Evolutionary conservation across 2,797 vertebrate genomes (phyloP), one percentile per base, ranked within the genome.

Genomic region (Ammospiza maritima): DNA sequence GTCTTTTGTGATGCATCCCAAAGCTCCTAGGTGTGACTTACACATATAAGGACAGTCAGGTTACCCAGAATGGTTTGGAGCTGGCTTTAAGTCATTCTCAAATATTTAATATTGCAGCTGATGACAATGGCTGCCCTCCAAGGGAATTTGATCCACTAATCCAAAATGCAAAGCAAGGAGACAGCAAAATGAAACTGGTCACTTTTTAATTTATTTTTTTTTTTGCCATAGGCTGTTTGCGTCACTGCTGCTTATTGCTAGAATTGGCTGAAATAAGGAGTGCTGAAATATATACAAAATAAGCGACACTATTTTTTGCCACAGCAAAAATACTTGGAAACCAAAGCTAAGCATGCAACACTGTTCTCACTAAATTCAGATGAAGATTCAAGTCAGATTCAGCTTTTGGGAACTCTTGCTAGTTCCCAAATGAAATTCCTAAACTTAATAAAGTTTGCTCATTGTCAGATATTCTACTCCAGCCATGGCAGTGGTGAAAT

Each of bases 261-360:
- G 32, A 6, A 4, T 6, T 69, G 56, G 6, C 30, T 88, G 56
- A 83, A 88, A 77, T 45, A 47, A 58, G 42, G 54, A 80, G 16
- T 71, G 40, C 53, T 76, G 69, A 80, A 93, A 85, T 56, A 61
- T 9, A 29, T 22, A 48, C 13, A 45, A 70, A 93, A 67, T 53
- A 84, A 86, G 48, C 29, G 50, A 36, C 11, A 9, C 47, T 89
- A 86, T 88, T 95, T 95, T 82, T 85, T 81, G 58, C 6, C 60
- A 67, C 76, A 50, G 14, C 47, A 82, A 66, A 94, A 95, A 91
- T 85, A 76, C 64, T 60, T 56, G 26, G 48, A 90, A 94, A 44
- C 21, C 22, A 78, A 87, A 89, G 25, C 11, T 75, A 54, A 93
- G 14, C 22, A 69, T 56, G 77, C 29, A 92, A 85, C 51, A n/a